These are phyloP conservation scores for Phaetusa simplex DNA, from an alignment of 2,113 vertebrate genomes.

Conservation along the genomic window DNA sequence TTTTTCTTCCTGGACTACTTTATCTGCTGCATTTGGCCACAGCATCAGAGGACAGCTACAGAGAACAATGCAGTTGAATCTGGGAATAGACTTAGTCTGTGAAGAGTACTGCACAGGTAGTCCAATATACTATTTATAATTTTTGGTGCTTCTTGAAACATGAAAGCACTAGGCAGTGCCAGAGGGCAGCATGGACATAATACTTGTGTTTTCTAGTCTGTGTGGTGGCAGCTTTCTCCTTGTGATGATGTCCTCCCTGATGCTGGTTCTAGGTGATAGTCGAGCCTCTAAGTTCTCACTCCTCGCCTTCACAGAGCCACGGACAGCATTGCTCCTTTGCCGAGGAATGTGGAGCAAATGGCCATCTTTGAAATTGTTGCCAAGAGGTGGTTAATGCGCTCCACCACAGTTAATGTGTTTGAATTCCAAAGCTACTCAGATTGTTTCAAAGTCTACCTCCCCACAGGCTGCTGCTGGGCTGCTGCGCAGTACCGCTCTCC, in stretches of 20 bases:
- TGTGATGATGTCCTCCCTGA: neutral
- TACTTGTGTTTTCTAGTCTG: neutral
- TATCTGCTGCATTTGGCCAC: neutral
- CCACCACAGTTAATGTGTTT: neutral
- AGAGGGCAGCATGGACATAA: neutral
- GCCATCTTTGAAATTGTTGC: neutral
- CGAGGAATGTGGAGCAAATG: neutral
- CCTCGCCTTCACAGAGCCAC: neutral
- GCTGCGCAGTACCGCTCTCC: neutral
- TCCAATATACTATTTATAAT: neutral
- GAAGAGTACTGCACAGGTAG: neutral
- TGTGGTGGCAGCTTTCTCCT: neutral
- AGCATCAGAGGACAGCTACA: neutral
- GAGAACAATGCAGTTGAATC: neutral
- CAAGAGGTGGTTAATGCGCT: neutral
- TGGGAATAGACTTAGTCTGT: neutral
- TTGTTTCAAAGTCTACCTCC: neutral
- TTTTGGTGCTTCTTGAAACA: neutral
- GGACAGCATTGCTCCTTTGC: neutral
- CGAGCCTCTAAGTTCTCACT: neutral
- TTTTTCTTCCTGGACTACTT: neutral
- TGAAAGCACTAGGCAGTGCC: neutral
- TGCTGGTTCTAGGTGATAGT: neutral
- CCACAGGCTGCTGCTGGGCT: neutral
- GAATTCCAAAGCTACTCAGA: neutral